Conservation (phyloP, 2,888 invertebrate species). For the Rhyacophila evoluta region DNA sequence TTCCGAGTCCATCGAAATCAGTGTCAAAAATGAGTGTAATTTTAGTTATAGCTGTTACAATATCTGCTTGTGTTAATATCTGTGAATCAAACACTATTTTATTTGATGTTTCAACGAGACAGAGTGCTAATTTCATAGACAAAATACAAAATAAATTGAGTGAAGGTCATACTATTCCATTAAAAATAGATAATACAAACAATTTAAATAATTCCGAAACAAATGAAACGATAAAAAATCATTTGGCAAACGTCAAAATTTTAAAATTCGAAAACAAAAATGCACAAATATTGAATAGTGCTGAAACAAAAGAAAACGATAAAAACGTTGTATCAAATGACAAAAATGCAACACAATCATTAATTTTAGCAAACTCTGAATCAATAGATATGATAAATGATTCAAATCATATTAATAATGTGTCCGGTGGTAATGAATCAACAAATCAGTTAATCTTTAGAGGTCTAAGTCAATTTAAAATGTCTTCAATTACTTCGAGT, state of each 20-base stretch:
- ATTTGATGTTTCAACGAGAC: background rate
- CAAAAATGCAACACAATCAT: too few species aligned
- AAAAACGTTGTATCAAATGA: too few species aligned
- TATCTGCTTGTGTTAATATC: background rate
- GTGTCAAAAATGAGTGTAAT: constrained; percentile 31
- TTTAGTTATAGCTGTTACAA: constrained; percentile 25
- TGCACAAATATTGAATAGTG: too few species aligned
- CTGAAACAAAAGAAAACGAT: too few species aligned
- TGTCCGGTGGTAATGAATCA: background rate
- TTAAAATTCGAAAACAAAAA: background rate
- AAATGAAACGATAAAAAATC: background rate
- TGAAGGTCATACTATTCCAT: background rate
- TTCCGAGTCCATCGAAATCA: constrained; percentile 17
- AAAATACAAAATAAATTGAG: background rate
- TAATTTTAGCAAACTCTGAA: too few species aligned
- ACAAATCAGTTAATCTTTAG: background rate
- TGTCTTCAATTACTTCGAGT: background rate
- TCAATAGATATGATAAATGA: background rate
- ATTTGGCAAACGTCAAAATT: background rate
- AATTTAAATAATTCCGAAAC: background rate
- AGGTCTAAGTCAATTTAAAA: background rate
- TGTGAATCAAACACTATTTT: background rate
- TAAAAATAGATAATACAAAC: background rate
- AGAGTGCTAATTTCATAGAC: background rate
- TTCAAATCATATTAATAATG: too few species aligned